A percentile compares a stretch with the other conserved stretches of the same genome.
phyloP scores from a whole-genome alignment of 2,888 invertebrate species.

The Drosophila buzzatii region DNA sequence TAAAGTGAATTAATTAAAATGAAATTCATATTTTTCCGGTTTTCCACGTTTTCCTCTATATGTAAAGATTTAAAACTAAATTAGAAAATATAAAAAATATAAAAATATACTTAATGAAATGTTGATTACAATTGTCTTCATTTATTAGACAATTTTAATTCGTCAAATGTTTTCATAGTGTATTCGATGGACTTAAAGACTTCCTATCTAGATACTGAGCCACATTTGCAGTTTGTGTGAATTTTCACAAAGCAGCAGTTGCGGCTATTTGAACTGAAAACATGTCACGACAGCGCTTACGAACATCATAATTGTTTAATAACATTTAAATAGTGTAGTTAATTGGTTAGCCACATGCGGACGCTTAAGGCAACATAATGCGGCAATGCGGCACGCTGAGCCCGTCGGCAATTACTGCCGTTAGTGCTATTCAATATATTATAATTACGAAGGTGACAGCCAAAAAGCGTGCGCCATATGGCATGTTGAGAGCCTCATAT shows the following conservation, averaged over 20 bases:
- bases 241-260: slow-evolving; percentile 41
- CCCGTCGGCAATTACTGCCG: not conserved
- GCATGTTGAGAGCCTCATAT: not conserved
- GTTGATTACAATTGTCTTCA: not conserved
- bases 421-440: not conserved
- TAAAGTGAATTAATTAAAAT: too few relatives aligned
- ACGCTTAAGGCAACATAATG: slow-evolving; percentile 21
- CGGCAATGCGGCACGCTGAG: slow-evolving; percentile 1
- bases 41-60: too few relatives aligned
- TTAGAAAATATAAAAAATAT: not conserved
- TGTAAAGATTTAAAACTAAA: too few relatives aligned
- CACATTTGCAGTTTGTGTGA: slow-evolving; percentile 25
- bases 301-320: slow-evolving; percentile 58
- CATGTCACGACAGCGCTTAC: slow-evolving; percentile 45
- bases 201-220: slow-evolving; percentile 4
- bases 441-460: slow-evolving; percentile 11
- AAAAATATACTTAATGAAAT: too few relatives aligned
- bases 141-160: not conserved
- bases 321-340: slow-evolving; percentile 48
- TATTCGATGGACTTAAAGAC: not conserved
- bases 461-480: slow-evolving; percentile 9
- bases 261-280: slow-evolving; percentile 32
- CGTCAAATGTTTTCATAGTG: not conserved
- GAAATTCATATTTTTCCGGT: too few relatives aligned
- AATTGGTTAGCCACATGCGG: slow-evolving; percentile 42